Base-by-base conservation (phyloP, 1,140 invertebrate species). In the Trachymyrmex cornetzi region DNA sequence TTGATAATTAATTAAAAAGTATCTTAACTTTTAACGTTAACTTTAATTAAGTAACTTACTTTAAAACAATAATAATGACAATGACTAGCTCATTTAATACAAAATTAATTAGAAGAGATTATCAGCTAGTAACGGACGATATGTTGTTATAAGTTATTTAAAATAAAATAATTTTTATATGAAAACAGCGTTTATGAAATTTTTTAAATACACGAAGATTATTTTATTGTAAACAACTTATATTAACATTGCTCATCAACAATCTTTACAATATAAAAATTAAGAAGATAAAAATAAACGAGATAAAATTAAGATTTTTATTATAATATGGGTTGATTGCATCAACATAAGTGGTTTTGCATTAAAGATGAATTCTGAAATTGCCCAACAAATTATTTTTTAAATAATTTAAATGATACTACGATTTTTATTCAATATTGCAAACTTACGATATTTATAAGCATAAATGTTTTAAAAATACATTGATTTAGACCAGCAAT, bases 1-100 rank as follows among this genome's bases (percentile, higher is more conserved):
- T 12, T 27, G 44, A 16, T 72, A 50, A 82, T 59, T n/a, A 38
- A 66, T 82, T 61, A 22, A 84, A 63, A 61, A 75, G 19, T 72
- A 19, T 24, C 24, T 71, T 44, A 34, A 16, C 30, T 34, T 69
- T 69, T 38, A 22, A 44, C 61, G 9, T 71, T 55, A 48, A 9
- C 9, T 48, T 44, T 44, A 44, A 44, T 44, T 69, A 69, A 69
- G 27, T 69, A 69, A 14, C 4, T 69, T 48, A 16, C 22, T 1
- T 38, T 75, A 53, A 22, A 38, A 48, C 2, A 27, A 44, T 44
- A 44, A 44, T 44, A 3, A 44, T 44, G 9, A 11, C 7, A 44
- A 44, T 44, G 9, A 44, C 38, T 44, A 44, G 38, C 38, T 11
- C 9, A 44, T 44, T 44, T 44, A 44, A 44, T 44, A 44, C 0